phyloP scores from a whole-genome alignment of 2,888 invertebrate species.

The Drosophila maculinotata region DNA sequence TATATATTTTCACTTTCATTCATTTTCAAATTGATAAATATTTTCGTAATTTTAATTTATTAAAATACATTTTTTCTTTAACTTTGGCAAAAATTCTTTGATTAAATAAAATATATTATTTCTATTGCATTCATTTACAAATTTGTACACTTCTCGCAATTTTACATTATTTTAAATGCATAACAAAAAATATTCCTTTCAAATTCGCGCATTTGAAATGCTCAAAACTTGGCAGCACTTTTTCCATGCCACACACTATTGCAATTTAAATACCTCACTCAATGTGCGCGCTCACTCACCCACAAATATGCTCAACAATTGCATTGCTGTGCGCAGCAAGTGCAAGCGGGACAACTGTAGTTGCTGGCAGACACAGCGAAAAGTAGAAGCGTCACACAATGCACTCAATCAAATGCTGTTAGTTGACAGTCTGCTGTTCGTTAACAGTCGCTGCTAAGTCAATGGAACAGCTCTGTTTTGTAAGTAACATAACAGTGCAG shows the following conservation, averaged over 20 bases:
- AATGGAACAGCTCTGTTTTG: too few relatives aligned
- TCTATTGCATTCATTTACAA: neutral
- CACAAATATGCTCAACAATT: conserved; percentile 17
- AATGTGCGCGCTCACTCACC: conserved; percentile 25
- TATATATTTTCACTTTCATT: too few relatives aligned
- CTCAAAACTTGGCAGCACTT: conserved; percentile 50
- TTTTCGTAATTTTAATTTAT: too few relatives aligned
- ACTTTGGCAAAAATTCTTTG: too few relatives aligned
- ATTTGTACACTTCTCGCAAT: neutral
- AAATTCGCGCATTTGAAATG: conserved; percentile 34
- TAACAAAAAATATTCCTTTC: conserved; percentile 2
- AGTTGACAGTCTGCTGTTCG: conserved; percentile 32
- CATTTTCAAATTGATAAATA: too few relatives aligned
- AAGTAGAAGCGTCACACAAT: neutral
- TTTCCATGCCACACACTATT: conserved; percentile 22
- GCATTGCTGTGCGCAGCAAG: conserved; percentile 16
- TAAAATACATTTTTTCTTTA: too few relatives aligned
- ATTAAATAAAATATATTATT: too few relatives aligned
- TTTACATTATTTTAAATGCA: conserved; percentile 6
- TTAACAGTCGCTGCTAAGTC: too few relatives aligned
- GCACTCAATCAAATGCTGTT: conserved; percentile 34
- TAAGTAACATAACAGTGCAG: conserved; percentile 34
- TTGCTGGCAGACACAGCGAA: neutral
- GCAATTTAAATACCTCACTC: conserved; percentile 13
- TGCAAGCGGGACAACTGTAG: conserved; percentile 46